These are phyloP conservation scores for Eudasyphora cyanicolor DNA, from an alignment of 2,888 invertebrate genomes.

Conservation along the genomic window DNA sequence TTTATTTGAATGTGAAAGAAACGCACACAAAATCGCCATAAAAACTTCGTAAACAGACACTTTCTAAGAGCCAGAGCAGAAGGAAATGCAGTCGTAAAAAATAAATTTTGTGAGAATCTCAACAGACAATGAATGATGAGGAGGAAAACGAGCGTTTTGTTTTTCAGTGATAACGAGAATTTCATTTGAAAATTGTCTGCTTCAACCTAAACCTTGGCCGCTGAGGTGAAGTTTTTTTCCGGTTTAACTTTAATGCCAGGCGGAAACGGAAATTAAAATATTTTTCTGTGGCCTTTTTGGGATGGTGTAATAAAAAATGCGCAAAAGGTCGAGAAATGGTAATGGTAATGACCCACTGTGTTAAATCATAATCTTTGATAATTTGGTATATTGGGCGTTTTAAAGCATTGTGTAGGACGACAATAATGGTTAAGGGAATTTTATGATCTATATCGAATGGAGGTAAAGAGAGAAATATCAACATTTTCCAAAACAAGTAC, in stretches of 20 bases:
- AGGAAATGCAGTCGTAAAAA: neutral
- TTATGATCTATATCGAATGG: no score
- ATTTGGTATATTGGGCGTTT: no score
- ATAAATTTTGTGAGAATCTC: neutral
- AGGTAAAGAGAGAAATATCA: no score
- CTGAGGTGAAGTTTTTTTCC: no score
- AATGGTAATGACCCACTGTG: neutral
- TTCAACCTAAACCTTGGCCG: neutral
- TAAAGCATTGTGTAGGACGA: no score
- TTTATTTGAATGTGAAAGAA: neutral
- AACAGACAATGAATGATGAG: neutral
- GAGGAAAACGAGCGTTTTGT: neutral
- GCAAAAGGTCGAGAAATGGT: neutral
- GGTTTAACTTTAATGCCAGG: neutral
- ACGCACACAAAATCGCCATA: neutral
- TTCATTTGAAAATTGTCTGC: neutral
- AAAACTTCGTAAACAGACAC: neutral
- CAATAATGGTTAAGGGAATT: no score
- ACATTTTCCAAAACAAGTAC: no score
- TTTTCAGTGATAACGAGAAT: neutral
- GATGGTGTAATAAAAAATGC: no score
- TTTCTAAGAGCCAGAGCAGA: no score
- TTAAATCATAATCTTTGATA: no score
- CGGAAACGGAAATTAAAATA: conserved; percentile 1
- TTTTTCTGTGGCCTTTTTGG: neutral